Base-by-base conservation (phyloP, 2,888 invertebrate genomes). In the Eupelmus urozonus region DNA sequence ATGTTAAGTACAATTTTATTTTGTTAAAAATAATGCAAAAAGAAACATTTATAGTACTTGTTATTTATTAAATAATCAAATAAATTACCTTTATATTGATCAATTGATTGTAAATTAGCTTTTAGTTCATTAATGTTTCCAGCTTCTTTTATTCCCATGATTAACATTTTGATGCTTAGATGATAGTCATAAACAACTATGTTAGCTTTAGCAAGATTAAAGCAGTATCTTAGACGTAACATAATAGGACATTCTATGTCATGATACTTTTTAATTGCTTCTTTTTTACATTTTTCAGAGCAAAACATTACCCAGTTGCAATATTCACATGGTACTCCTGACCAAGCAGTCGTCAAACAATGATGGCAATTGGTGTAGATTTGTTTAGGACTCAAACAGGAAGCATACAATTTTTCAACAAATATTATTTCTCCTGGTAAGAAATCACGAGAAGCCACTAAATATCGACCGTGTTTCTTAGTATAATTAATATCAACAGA, bases 341-440 rank as follows among this genome's bases (percentile, higher is more conserved):
- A 92, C 84, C 92, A 90, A 81, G 90, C 90, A 75, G 92, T 89
- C 51, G 91, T 91, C 70, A 94, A 90, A 85, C 96, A 96, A 81
- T 93, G 90, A 83, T 92, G 93, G 85, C 96, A 96, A 85, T 93
- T 92, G 27, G 91, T 92, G 40, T 91, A 87, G 71, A 90, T 88
- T 82, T 92, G 91, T 11, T 91, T 87, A 55, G 92, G 91, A 29
- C 92, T 85, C 20, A 95, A 86, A 0, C 94, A 90, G 1, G 92
- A 90, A 29, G 93, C 91, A 86, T 94, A 97, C 0, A 97, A 95
- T 75, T 94, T 91, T 88, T 97, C 97, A 60, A 94, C 91, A 1
- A 93, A 94, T 45, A 98, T 87, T 3, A 96, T 90, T 87, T 97
- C 96, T 66, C 96, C 96, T 0, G 94, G 93, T 82, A 90, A 87